Base-by-base conservation (phyloP, 2,113 vertebrate species). In the Ivindomyrus marchei region DNA sequence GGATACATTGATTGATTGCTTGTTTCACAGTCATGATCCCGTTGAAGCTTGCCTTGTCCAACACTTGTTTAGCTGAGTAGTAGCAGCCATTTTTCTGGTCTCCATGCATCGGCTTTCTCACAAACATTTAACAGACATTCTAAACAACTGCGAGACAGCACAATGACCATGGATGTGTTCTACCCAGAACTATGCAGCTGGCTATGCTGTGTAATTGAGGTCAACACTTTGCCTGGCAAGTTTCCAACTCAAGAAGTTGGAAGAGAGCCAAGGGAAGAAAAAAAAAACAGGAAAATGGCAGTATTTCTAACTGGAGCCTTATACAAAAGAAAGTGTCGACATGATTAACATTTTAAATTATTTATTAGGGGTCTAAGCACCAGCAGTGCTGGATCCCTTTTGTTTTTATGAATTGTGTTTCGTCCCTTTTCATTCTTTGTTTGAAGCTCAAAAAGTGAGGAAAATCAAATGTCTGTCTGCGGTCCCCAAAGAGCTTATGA, bases 271-370 rank as follows among this genome's bases (percentile, higher is more conserved):
- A 31, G 56, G 45, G 13, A 27, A 13, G 62, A 31, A 47, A 7
- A 88, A 88, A 49, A 88, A 7, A 31, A 88, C 62, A 74, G 58
- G 88, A 89, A 91, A 62, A 42, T n/a, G 45, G 62, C 56, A 42
- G 21, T 91, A 91, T 91, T 91, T 91, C 88, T 74, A 90, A 89
- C 42, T 91, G 6, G 27, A 50, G 77, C 50, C 13, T 85, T 77
- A 85, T 85, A 80, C 84, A 45, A 90, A 85, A 84, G 77, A 85
- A 17, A 90, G 49, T 85, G 62, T 50, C 47, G 11, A 27, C 24
- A 49, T 50, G 45, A 86, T 86, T 86, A 86, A n/a, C 11, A 31
- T 50, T 50, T 86, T 6, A 11, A 47, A 50, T 50, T 31, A 86
- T 86, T 86, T 85, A 85, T 85, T 46, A n/a, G 45, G 24, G 83